Base-by-base conservation (phyloP, 2,797 vertebrate genomes). In the Podargus strigoides region DNA sequence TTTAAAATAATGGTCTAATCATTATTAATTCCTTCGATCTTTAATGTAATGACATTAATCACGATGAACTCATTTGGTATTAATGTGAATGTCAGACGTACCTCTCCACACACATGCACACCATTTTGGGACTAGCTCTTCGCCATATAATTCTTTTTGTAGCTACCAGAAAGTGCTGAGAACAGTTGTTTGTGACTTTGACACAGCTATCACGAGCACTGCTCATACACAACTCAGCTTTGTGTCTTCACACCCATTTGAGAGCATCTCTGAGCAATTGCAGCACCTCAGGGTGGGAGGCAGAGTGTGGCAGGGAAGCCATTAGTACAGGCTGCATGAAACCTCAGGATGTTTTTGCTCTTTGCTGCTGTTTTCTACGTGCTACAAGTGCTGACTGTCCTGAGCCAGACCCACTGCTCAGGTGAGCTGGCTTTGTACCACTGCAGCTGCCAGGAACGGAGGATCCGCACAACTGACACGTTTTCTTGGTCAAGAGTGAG, bases 1-100 rank as follows among this genome's bases (percentile, higher is more conserved):
- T 91, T 90, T 95, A 85, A 94, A 96, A 95, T 94, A 96, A 96
- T 96, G 93, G 93, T 78, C 94, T 96, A 97, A 96, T 96, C 95
- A 95, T 96, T 96, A 96, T 97, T 97, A 97, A 96, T 96, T 82
- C 90, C 93, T 96, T 83, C 1, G 46, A 90, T 97, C 91, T 94
- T 96, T 95, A 96, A 97, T 89, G 83, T 70, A 94, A 94, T 96
- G 77, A 85, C 95, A 96, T 96, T 90, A 95, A 96, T 97, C 94
- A 97, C 0, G 67, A 89, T 90, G 94, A 97, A 94, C 95, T 96
- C 95, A 87, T 96, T 94, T 91, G 87, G 95, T 94, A 96, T 94
- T 96, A 95, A 96, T 91, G 93, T 86, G 89, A 96, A 93, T 94
- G 93, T 97, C 95, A 97, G 87, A 69, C 0, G 0, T 93, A 94